These are phyloP conservation scores for Pollachius pollachius DNA, from an alignment of 2,113 vertebrate species.

Conservation along the genomic window DNA sequence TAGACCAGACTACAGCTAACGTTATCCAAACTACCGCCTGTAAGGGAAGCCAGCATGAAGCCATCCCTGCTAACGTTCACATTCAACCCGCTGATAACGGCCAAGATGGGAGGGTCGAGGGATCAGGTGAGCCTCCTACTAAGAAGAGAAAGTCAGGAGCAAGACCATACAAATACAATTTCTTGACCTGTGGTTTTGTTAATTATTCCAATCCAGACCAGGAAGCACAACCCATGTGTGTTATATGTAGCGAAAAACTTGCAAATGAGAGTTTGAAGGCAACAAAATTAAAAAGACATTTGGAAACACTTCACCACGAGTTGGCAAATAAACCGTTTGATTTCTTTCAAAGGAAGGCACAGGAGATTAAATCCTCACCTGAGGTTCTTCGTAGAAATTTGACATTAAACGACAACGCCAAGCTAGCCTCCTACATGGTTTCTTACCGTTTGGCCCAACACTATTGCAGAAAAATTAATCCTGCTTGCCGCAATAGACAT, in stretches of 20 bases:
- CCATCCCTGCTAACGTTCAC: background rate
- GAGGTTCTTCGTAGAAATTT: background rate
- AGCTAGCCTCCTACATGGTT: constrained; percentile 15
- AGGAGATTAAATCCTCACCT: background rate
- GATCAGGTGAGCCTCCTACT: background rate
- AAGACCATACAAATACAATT: background rate
- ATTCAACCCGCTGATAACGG: background rate
- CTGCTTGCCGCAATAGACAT: constrained; percentile 9
- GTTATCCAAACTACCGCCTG: background rate
- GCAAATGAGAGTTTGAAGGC: constrained; percentile 10
- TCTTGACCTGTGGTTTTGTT: background rate
- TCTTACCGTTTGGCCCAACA: constrained; percentile 8
- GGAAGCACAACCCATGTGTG: background rate
- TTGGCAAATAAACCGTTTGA: constrained; percentile 6
- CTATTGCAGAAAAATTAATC: constrained; percentile 13
- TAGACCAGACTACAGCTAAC: background rate
- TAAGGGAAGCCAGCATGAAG: background rate
- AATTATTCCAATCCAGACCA: constrained; percentile 14
- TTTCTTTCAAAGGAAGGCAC: constrained; percentile 17
- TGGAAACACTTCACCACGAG: background rate
- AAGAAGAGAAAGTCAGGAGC: background rate
- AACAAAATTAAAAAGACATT: constrained; percentile 5
- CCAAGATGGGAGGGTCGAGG: background rate
- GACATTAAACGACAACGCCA: background rate
- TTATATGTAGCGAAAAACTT: constrained; percentile 1